Conservation (phyloP, 2,888 invertebrate species). For the Drosophila mimetica region DNA sequence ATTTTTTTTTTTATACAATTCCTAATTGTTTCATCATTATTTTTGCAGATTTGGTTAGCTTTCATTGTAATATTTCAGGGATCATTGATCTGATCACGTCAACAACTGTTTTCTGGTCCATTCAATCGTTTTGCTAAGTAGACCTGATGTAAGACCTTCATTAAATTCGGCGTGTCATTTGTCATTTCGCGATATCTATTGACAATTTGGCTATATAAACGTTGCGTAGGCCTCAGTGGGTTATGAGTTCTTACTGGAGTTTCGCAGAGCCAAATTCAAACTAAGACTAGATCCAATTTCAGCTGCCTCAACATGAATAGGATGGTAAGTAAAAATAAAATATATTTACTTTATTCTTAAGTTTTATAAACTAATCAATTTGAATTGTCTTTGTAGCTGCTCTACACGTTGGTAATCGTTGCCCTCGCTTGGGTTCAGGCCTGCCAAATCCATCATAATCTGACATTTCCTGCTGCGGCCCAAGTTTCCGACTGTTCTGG, state of each 20-base stretch:
- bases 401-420: conserved; percentile 58
- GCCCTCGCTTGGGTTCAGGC: conserved; percentile 36
- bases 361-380: not conserved
- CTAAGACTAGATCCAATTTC: conserved; percentile 71
- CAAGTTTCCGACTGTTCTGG: conserved; percentile 29
- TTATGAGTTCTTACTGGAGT: conserved; percentile 78
- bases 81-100: conserved; percentile 4
- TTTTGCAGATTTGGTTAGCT: not conserved
- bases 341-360: not conserved
- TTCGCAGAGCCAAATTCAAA: conserved; percentile 67
- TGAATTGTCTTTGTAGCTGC: conserved; percentile 35
- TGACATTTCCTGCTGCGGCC: conserved; percentile 38
- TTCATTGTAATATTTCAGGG: not conserved
- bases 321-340: conserved; percentile 39
- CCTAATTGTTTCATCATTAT: not conserved
- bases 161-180: conserved; percentile 47
- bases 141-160: conserved; percentile 60
- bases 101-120: conserved; percentile 7
- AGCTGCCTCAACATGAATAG: conserved; percentile 54
- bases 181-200: conserved; percentile 30
- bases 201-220: conserved; percentile 60
- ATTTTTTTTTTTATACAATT: no score
- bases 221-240: conserved; percentile 32
- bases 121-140: conserved; percentile 12
- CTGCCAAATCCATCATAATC: conserved; percentile 37